phyloP scores from a whole-genome alignment of 2,797 vertebrate species.

The Trematomus bernacchii region DNA sequence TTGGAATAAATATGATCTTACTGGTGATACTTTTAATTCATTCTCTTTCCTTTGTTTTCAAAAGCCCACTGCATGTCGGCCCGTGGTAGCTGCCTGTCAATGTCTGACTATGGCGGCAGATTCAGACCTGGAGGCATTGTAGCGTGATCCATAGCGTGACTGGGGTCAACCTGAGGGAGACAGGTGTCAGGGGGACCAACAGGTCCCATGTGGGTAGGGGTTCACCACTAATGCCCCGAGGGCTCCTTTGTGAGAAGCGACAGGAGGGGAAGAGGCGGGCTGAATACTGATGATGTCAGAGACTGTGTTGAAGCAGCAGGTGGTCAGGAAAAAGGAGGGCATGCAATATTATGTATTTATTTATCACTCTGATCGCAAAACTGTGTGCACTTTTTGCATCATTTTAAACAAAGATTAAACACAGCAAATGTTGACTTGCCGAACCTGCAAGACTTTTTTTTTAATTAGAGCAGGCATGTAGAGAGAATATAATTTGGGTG shows the following conservation, averaged over 20 bases:
- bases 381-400: slow-evolving; percentile 61
- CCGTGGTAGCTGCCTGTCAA: slow-evolving; percentile 69
- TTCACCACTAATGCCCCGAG: slow-evolving; percentile 72
- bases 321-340: slow-evolving; percentile 47
- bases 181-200: slow-evolving; percentile 83
- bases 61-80: slow-evolving; percentile 37
- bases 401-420: slow-evolving; percentile 77
- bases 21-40: slow-evolving; percentile 54
- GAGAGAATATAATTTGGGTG: slow-evolving; percentile 75
- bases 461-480: slow-evolving; percentile 80
- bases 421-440: slow-evolving; percentile 64
- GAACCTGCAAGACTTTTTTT: slow-evolving; percentile 76
- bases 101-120: slow-evolving; percentile 47
- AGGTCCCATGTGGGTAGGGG: slow-evolving; percentile 80
- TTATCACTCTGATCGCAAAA: slow-evolving; percentile 29
- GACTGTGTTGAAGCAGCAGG: slow-evolving; percentile 65
- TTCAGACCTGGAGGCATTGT: slow-evolving; percentile 74
- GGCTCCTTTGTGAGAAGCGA: slow-evolving; percentile 71
- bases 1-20: slow-evolving; percentile 74
- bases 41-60: slow-evolving; percentile 52
- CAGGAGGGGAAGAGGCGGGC: slow-evolving; percentile 61
- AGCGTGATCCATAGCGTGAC: slow-evolving; percentile 77
- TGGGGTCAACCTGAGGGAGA: slow-evolving; percentile 79
- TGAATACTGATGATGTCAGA: slow-evolving; percentile 76
- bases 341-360: slow-evolving; percentile 43